Percentiles rank a stretch among this genome's conserved stretches.
Conservation (phyloP, 1,140 invertebrate species). For the Anagrus nilaparvatae region DNA sequence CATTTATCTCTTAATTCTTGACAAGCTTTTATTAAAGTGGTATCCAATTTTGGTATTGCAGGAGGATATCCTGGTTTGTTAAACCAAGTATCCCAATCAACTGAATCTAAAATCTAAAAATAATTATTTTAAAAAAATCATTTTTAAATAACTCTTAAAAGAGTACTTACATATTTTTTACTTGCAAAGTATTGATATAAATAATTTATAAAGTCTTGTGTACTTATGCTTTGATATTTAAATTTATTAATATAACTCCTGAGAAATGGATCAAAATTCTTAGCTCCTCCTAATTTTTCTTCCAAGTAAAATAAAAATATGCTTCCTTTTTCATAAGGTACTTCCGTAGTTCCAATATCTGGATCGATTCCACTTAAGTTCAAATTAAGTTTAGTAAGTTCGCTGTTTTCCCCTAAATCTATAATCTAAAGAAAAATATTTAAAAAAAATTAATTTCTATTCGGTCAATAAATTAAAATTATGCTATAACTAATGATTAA, state of each 20-base stretch:
- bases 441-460: constrained; percentile 6
- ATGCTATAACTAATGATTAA: too few species aligned
- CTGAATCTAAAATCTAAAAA: constrained; percentile 25
- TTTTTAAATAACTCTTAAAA: too few species aligned
- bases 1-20: constrained; percentile 48
- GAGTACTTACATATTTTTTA: constrained; percentile 33
- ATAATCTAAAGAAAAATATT: constrained; percentile 44
- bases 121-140: too few species aligned
- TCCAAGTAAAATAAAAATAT: constrained; percentile 83
- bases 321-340: constrained; percentile 91
- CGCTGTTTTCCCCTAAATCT: constrained; percentile 48
- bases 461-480: too few species aligned
- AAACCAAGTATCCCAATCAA: constrained; percentile 86
- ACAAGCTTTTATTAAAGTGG: constrained; percentile 55
- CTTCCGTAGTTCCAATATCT: constrained; percentile 80
- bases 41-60: constrained; percentile 72
- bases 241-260: constrained; percentile 72
- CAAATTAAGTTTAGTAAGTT: constrained; percentile 67
- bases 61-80: constrained; percentile 76
- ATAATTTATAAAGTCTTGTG: constrained; percentile 68
- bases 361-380: constrained; percentile 75
- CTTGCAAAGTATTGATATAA: constrained; percentile 69
- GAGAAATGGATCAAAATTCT: constrained; percentile 77
- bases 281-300: constrained; percentile 69
- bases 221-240: constrained; percentile 74